Evolutionary conservation across 2,797 vertebrate genomes (phyloP).

Genomic region (Notamacropus eugenii): DNA sequence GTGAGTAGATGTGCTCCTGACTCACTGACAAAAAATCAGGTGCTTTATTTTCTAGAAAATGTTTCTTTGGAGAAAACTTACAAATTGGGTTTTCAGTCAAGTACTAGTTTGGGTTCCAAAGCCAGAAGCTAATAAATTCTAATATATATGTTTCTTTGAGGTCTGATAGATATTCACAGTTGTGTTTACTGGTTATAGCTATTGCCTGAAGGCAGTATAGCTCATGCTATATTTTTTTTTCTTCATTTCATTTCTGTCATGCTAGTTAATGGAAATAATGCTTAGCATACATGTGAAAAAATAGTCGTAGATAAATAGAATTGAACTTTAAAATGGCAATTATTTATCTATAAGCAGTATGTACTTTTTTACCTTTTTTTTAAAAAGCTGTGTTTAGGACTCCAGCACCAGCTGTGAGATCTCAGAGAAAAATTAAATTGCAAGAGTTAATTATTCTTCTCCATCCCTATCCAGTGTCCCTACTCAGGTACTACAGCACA

Average conservation of each 20-base stretch:
- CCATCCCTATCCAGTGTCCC: constrained; percentile 66
- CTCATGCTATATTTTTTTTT: background rate
- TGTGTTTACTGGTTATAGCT: background rate
- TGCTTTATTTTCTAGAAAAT: background rate
- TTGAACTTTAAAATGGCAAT: background rate
- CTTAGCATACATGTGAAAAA: background rate
- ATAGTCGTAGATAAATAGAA: background rate
- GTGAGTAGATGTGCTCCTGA: background rate
- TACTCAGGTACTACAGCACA: constrained; percentile 81
- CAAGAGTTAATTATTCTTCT: constrained; percentile 75
- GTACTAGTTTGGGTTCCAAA: background rate
- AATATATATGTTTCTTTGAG: background rate
- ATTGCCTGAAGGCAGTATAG: background rate
- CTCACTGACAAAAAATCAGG: background rate
- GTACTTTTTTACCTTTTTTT: background rate
- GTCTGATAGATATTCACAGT: background rate
- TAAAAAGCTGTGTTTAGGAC: background rate
- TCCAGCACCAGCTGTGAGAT: constrained; percentile 61
- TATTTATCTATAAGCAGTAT: background rate
- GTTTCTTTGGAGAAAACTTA: background rate
- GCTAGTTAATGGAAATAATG: background rate
- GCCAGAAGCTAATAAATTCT: background rate
- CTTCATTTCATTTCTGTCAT: background rate
- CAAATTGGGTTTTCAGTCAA: background rate
- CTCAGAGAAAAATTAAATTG: constrained; percentile 52